Base-by-base conservation (phyloP, 2,797 vertebrate genomes). In the Salarias fasciatus region DNA sequence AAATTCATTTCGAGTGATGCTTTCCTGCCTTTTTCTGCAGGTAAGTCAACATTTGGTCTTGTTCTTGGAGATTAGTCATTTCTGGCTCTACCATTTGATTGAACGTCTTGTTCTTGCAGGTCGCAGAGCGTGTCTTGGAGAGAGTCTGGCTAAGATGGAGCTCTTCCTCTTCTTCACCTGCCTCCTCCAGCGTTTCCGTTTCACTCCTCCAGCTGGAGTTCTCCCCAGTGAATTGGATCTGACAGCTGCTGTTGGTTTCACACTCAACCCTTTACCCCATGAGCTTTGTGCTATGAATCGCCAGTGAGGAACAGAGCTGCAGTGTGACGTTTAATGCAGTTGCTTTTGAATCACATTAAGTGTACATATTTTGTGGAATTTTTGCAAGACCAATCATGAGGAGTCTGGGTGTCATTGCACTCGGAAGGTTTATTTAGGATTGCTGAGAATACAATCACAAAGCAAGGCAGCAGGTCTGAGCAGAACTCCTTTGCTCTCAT, bases 11-110 rank as follows among this genome's bases (percentile, higher is more conserved):
- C 51, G 58, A 86, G 66, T 60, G 85, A 91, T 0, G 89, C 88
- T 29, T 91, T 92, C 62, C 48, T 92, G 47, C 78, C 88, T 15
- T 91, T 91, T 53, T 91, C 91, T 65, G 89, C 91, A 88, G 90
- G 90, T 92, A 9, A 9, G 33, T 9, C 33, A 6, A 35, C 33
- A 4, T 7, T 38, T 11, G 37, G 1, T 38, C 37, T 38, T 4
- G 38, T 4, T 1, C 38, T 11, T 1, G 9, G 13, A 5, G 8
- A 1, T 9, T 15, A 50, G 13, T 2, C 4, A 11, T 2, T 41
- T 41, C 8, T 24, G 24, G 18, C 24, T 24, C 18, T 24, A 24
- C 2, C 18, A 24, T 24, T 24, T 2, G 24, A 24, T 24, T 24
- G 18, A 31, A 44, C 2, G 44, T 10, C 31, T 49, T 0, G 6